phyloP scores from a whole-genome alignment of 2,888 invertebrate genomes.

The Lasioglossum lativentre region DNA sequence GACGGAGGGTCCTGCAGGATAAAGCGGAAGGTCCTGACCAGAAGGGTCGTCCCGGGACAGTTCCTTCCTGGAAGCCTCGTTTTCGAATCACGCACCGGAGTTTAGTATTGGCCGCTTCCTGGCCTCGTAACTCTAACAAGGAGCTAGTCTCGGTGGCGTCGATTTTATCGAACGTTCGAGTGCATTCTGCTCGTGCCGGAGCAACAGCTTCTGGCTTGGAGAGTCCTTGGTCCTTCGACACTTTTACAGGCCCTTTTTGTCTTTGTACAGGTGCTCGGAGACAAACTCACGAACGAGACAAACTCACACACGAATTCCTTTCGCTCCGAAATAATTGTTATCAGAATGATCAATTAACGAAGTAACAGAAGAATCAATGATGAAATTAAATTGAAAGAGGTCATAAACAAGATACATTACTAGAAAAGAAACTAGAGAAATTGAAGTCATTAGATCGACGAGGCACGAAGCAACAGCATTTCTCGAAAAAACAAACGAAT shows the following conservation, averaged over 20 bases:
- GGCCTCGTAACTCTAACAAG: slow-evolving; percentile 29
- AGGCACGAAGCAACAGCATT: not conserved
- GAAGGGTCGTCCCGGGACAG: slow-evolving; percentile 31
- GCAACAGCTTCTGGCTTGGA: slow-evolving; percentile 6
- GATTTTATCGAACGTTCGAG: slow-evolving; percentile 28
- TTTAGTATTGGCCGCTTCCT: slow-evolving; percentile 65
- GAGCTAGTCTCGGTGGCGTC: slow-evolving; percentile 1
- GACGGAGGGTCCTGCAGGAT: slow-evolving; percentile 1
- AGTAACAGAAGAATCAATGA: too few relatives aligned
- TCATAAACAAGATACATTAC: too few relatives aligned
- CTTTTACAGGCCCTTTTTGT: not conserved
- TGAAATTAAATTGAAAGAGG: too few relatives aligned
- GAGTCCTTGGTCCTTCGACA: not conserved
- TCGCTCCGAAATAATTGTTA: not conserved
- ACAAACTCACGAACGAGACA: not conserved
- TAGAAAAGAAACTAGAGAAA: too few relatives aligned
- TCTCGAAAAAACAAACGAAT: not conserved
- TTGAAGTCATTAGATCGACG: not conserved
- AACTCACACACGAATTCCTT: not conserved
- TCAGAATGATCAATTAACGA: too few relatives aligned
- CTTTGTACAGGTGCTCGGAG: not conserved
- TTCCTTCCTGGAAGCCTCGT: slow-evolving; percentile 47
- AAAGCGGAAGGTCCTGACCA: slow-evolving; percentile 42
- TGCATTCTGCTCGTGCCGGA: not conserved
- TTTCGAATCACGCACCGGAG: slow-evolving; percentile 55